Conservation (phyloP, 1,140 invertebrate genomes). For the Sminthurides bifidus region DNA sequence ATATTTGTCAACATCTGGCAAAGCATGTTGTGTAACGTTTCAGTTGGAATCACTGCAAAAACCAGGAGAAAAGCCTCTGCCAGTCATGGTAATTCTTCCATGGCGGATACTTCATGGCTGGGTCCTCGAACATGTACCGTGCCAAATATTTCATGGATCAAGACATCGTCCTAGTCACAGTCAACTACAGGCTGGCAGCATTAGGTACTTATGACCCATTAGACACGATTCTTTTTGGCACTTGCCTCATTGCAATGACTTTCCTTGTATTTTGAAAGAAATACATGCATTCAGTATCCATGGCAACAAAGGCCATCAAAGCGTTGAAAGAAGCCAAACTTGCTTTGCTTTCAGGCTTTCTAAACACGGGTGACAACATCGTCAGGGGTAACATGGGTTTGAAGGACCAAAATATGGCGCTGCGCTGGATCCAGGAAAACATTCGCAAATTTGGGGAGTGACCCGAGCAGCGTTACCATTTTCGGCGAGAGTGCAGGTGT, state of each 20-base stretch:
- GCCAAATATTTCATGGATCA: slow-evolving; percentile 11
- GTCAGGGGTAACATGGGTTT: slow-evolving; percentile 9
- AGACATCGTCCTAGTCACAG: slow-evolving; percentile 10
- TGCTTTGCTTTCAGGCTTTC: not conserved
- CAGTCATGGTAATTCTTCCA: slow-evolving; percentile 9
- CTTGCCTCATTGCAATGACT: not conserved
- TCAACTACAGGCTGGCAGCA: slow-evolving; percentile 2
- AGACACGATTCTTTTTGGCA: not conserved
- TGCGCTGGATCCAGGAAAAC: slow-evolving; percentile 20
- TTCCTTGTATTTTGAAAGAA: not conserved
- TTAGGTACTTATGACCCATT: not conserved
- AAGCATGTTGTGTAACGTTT: not conserved
- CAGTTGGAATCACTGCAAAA: not conserved
- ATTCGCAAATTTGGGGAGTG: slow-evolving; percentile 9
- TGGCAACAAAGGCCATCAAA: not conserved
- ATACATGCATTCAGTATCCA: not conserved
- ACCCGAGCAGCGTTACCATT: slow-evolving; percentile 8
- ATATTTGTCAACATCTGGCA: not conserved
- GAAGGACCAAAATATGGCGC: slow-evolving; percentile 7
- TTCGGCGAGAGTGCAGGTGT: slow-evolving; percentile 5
- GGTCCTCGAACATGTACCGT: not conserved
- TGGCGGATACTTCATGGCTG: not conserved
- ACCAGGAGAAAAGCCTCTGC: not conserved
- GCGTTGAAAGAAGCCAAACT: not conserved
- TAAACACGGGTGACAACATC: slow-evolving; percentile 5